Evolutionary conservation across 2,797 vertebrate genomes (phyloP), one percentile per base, ranked within the genome.

Genomic region (Hydrolagus colliei): DNA sequence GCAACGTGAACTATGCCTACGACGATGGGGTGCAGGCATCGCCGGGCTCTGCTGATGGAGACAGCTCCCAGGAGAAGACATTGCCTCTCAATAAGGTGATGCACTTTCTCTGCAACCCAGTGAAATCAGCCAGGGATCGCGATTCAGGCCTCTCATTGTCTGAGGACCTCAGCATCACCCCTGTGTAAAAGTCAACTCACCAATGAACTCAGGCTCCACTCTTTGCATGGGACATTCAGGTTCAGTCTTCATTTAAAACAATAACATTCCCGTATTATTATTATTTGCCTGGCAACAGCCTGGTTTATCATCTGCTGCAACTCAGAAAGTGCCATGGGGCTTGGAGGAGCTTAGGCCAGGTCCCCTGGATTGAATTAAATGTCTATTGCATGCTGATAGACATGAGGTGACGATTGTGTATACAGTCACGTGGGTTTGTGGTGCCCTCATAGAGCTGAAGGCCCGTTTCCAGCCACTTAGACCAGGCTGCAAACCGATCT

Each of bases 101-200:
- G 88, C 95, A 92, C 86, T 92, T 93, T 86, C 92, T 95, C 86
- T 86, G 88, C 89, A 96, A 95, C 90, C 89, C 93, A 27, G 96
- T 96, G 88, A 96, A 95, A 87, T 92, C 94, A 11, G 87, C 88
- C 0, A 93, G 95, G 12, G 96, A 97, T 90, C 90, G 96, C 86
- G 96, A 97, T 93, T 97, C 96, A 0, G 96, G 96, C 79, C 95
- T 97, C 87, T 97, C 96, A 86, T 90, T 97, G 89, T 97, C 96
- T 8, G 96, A 96, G 89, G 96, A 97, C 91, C 93, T 97, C 86
- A 97, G 93, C 22, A 93, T 96, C 87, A 96, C 94, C n/a, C 94
- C 96, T 0, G 92, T 96, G 86, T 94, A 93, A 87, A 77, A 63
- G 73, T 3, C 0, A 13, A 9, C 73, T n/a, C 86, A 85, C 84